These are phyloP conservation scores for Orycteropus afer DNA, from an alignment of 2,113 vertebrate genomes.

Conservation along the genomic window DNA sequence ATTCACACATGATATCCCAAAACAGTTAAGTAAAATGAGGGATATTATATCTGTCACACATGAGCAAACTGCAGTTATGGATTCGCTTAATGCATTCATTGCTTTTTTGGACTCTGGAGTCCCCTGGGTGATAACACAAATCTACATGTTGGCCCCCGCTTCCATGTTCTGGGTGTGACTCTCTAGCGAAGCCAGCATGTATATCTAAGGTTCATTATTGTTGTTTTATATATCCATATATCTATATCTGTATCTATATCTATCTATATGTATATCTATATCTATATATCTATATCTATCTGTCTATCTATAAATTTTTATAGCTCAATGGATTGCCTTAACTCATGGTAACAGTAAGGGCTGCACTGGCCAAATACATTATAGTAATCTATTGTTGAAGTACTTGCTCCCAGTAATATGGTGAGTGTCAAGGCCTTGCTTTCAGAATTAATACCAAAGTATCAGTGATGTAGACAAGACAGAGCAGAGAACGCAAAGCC, in stretches of 20 bases:
- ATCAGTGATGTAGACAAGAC: not conserved
- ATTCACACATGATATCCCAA: slow-evolving; percentile 76
- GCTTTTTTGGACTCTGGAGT: slow-evolving; percentile 69
- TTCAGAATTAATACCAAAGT: slow-evolving; percentile 46
- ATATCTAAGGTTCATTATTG: slow-evolving; percentile 69
- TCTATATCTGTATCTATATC: no score
- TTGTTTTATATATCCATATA: no score
- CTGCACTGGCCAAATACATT: slow-evolving; percentile 23
- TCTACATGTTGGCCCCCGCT: slow-evolving; percentile 50
- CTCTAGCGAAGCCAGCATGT: slow-evolving; percentile 30
- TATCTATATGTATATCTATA: no score
- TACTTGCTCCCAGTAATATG: not conserved
- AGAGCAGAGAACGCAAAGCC: not conserved
- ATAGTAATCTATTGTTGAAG: slow-evolving; percentile 63
- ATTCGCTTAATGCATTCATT: slow-evolving; percentile 72
- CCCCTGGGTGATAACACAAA: slow-evolving; percentile 66
- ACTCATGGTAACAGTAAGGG: slow-evolving; percentile 52
- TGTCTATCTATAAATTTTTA: slow-evolving; percentile 59
- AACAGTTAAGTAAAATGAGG: slow-evolving; percentile 79
- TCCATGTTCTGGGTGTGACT: slow-evolving; percentile 6
- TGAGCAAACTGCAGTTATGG: slow-evolving; percentile 72
- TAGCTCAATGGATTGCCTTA: slow-evolving; percentile 66
- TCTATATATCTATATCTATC: no score
- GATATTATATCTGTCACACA: slow-evolving; percentile 79
- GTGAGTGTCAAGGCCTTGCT: not conserved